A percentile compares a stretch with the other conserved stretches of the same genome.
phyloP scores from a whole-genome alignment of 2,888 invertebrate genomes.

The Tetramorium bicarinatum region DNA sequence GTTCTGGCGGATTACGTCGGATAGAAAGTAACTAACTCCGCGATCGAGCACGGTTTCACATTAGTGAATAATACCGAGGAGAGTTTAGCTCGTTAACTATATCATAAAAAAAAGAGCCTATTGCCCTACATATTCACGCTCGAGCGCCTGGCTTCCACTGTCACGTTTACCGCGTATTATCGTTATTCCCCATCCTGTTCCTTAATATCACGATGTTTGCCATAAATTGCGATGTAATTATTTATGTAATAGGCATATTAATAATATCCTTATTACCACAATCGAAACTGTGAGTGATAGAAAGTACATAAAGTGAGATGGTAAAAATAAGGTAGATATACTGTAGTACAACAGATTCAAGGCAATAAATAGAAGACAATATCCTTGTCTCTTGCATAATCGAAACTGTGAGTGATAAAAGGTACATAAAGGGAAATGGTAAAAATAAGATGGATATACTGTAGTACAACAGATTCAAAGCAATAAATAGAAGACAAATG shows the following conservation, averaged over 20 bases:
- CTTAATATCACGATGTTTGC: not conserved
- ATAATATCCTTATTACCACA: not conserved
- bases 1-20: slow-evolving; percentile 39
- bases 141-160: not conserved
- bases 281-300: not conserved
- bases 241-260: not conserved
- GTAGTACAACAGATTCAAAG: not conserved
- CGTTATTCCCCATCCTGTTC: slow-evolving; percentile 11
- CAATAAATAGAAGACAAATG: not conserved
- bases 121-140: slow-evolving; percentile 24
- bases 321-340: not conserved
- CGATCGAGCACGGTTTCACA: slow-evolving; percentile 42
- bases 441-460: not conserved
- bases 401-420: too few species aligned
- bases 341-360: not conserved
- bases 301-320: not conserved
- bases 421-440: not conserved
- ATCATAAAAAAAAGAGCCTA: slow-evolving; percentile 22
- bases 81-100: slow-evolving; percentile 35
- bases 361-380: not conserved
- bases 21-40: slow-evolving; percentile 62
- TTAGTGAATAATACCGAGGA: slow-evolving; percentile 23
- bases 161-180: not conserved
- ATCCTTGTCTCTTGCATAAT: too few species aligned
- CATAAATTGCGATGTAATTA: not conserved